phyloP scores from a whole-genome alignment of 2,797 vertebrate species.

The Naso thynnoides region DNA sequence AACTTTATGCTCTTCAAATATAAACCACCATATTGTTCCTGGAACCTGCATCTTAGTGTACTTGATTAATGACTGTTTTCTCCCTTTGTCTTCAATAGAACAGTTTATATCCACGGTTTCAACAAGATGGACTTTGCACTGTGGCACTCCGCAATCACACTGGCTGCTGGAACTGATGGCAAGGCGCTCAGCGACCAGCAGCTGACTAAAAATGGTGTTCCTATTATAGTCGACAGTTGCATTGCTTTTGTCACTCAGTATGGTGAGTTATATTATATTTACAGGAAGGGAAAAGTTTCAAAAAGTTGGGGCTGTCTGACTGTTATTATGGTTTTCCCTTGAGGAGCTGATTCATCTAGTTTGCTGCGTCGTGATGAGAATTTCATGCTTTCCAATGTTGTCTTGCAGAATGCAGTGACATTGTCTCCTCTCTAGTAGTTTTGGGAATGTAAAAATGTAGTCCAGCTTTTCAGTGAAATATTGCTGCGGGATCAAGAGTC shows the following conservation, averaged over 20 bases:
- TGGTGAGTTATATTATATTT: constrained; percentile 82
- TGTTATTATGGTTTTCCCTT: constrained; percentile 34
- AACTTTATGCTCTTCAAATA: constrained; percentile 15
- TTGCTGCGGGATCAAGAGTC: background rate
- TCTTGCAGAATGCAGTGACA: constrained; percentile 12
- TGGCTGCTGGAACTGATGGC: constrained; percentile 94
- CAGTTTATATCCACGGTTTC: constrained; percentile 93
- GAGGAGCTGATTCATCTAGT: constrained; percentile 50
- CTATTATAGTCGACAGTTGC: constrained; percentile 97
- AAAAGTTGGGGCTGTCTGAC: constrained; percentile 10
- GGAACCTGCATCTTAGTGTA: background rate
- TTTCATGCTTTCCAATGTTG: constrained; percentile 37
- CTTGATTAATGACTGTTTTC: background rate
- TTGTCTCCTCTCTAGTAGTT: constrained; percentile 8
- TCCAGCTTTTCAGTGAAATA: constrained; percentile 1
- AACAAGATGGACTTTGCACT: constrained; percentile 92
- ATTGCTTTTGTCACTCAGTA: constrained; percentile 98
- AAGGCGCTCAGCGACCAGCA: constrained; percentile 94
- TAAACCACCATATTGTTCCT: background rate
- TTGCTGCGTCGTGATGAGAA: constrained; percentile 24
- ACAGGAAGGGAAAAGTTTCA: background rate
- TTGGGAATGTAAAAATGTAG: constrained; percentile 16
- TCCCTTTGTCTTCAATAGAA: constrained; percentile 78
- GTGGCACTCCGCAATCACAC: constrained; percentile 93
- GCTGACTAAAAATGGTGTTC: constrained; percentile 95